Evolutionary conservation across 2,888 invertebrate species (phyloP), one percentile per base, ranked within the genome.

Genomic region (Chironomus tentans): DNA sequence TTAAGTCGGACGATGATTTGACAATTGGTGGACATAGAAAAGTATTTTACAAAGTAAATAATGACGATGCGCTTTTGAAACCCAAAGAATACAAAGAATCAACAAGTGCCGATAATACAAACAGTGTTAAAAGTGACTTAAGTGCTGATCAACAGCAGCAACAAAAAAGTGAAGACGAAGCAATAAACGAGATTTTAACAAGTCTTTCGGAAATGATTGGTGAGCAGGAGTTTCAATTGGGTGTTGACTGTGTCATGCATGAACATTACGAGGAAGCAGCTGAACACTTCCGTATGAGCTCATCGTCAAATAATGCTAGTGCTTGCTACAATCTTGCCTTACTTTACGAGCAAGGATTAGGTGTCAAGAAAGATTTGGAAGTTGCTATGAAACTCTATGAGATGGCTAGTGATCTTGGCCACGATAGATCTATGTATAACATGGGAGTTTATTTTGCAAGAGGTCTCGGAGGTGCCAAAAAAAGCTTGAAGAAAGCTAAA

Each of bases 321-420:
- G 90, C 90, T 47, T 84, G 88, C 77, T 91, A 88, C 80, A 91
- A 91, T 81, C 83, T 91, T 77, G 91, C 88, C 1, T 80, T 91
- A 38, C 91, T 91, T 80, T 88, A 90, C 82, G 91, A 91, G 82
- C 84, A 86, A 79, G 91, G 91, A 0, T 81, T 88, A 76, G 91
- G 91, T 77, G 88, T 89, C 2, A 81, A 84, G 56, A 83, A 85
- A 77, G 86, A 90, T 84, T 85, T 87, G 77, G 84, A 84, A 81
- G 85, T 86, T 83, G 91, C 92, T 70, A 88, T 87, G 81, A 86
- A 89, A 80, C 85, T 88, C 80, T 92, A 91, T 80, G 84, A 85
- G 77, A 83, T 86, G 77, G 91, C 91, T 61, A 89, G 90, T 18
- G 84, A 87, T 10, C 82, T 86, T 72, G 88, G 89, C 48, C 91